These are phyloP conservation scores for Lagorchestes hirsutus DNA, from an alignment of 2,797 vertebrate species.

Conservation along the genomic window DNA sequence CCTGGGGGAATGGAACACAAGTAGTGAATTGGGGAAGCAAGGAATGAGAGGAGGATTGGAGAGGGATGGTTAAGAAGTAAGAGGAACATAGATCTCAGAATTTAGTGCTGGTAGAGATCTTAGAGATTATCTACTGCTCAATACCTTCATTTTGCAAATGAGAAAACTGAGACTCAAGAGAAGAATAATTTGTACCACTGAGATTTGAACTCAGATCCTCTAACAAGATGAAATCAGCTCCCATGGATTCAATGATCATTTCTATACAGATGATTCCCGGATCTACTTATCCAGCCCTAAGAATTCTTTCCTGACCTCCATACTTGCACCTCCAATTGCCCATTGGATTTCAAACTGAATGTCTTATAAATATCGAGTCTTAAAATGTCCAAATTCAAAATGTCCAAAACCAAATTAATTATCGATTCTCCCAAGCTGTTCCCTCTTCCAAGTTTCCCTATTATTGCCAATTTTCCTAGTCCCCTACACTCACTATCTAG, in stretches of 20 bases:
- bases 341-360: no score
- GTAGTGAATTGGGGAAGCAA: neutral
- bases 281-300: neutral
- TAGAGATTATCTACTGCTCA: neutral
- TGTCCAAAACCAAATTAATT: neutral
- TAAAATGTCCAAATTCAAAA: no score
- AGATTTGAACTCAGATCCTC: neutral
- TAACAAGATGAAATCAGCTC: neutral
- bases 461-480: neutral
- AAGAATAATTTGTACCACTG: neutral
- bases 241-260: neutral
- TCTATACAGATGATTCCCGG: neutral
- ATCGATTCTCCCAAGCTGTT: neutral
- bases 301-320: no score
- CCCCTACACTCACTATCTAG: neutral
- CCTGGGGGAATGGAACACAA: neutral
- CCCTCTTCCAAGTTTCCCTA: neutral
- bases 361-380: no score
- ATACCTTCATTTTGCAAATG: neutral
- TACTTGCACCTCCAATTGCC: no score
- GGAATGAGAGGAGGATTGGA: neutral
- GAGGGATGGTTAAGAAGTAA: neutral
- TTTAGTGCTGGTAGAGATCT: neutral
- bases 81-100: neutral
- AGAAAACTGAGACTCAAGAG: neutral